Evolutionary conservation across 2,113 vertebrate species (phyloP).

Genomic region (Elanus axillaris): DNA sequence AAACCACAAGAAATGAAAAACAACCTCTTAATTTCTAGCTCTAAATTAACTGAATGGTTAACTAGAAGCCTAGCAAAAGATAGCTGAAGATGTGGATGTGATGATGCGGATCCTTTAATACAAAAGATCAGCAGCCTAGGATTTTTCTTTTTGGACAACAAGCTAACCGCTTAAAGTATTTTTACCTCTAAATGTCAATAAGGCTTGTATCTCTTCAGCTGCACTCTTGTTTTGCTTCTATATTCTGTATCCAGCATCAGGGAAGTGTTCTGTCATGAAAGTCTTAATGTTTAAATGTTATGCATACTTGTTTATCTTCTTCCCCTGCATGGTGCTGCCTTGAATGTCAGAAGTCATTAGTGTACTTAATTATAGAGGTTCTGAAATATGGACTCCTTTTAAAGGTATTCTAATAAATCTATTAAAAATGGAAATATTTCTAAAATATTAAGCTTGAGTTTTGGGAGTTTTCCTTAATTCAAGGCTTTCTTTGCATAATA

Average conservation of each 20-base stretch:
- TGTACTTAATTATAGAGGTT: neutral
- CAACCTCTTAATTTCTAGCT: neutral
- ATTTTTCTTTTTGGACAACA: neutral
- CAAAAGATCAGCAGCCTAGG: neutral
- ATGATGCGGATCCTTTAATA: neutral
- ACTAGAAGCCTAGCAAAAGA: neutral
- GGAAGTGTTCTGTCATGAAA: neutral
- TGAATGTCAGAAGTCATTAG: constrained; percentile 26
- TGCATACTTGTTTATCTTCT: neutral
- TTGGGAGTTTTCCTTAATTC: neutral
- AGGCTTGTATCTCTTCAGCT: neutral
- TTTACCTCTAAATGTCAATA: neutral
- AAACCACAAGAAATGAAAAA: neutral
- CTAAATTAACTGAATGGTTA: neutral
- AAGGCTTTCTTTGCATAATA: neutral
- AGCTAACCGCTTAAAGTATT: neutral
- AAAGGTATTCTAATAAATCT: neutral
- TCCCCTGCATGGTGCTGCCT: neutral
- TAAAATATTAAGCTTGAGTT: neutral
- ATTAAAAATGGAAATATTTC: neutral
- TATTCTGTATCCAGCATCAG: neutral
- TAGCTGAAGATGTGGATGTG: neutral
- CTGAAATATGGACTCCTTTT: neutral
- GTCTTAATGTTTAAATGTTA: neutral
- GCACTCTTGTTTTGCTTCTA: neutral